Evolutionary conservation across 2,888 invertebrate genomes (phyloP).

Genomic region (Stomorhina lunata): DNA sequence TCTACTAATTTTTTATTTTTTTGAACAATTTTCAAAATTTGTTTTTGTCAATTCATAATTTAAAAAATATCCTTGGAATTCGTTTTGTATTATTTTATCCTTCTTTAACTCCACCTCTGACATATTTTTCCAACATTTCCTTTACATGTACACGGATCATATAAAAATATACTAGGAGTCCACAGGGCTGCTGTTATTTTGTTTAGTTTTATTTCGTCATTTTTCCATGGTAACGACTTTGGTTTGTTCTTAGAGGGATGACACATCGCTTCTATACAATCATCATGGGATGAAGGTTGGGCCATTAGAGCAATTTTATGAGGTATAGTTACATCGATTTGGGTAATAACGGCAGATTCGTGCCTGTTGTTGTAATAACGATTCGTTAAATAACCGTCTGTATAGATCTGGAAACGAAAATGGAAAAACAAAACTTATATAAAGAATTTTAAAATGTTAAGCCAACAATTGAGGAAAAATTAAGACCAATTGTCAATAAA

Average conservation of each 20-base stretch:
- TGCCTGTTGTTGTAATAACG: conserved; percentile 74
- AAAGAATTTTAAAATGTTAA: too few species aligned
- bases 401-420: conserved; percentile 75
- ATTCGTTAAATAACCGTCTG: conserved; percentile 76
- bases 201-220: conserved; percentile 64
- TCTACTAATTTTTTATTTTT: too few species aligned
- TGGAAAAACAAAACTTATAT: too few species aligned
- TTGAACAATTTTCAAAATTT: not conserved
- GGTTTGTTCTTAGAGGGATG: conserved; percentile 35
- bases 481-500: not conserved
- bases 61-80: conserved; percentile 23
- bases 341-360: conserved; percentile 74
- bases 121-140: not conserved
- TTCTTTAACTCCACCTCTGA: not conserved
- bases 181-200: conserved; percentile 62
- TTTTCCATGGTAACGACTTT: conserved; percentile 63
- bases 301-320: conserved; percentile 76
- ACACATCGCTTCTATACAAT: conserved; percentile 38
- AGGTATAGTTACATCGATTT: conserved; percentile 72
- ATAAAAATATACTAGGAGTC: conserved; percentile 73
- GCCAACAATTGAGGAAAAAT: too few species aligned
- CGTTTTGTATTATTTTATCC: not conserved
- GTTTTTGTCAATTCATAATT: too few species aligned
- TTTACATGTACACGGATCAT: conserved; percentile 68
- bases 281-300: conserved; percentile 65